phyloP scores from a whole-genome alignment of 2,888 invertebrate species.

The Myopa tessellatipennis region DNA sequence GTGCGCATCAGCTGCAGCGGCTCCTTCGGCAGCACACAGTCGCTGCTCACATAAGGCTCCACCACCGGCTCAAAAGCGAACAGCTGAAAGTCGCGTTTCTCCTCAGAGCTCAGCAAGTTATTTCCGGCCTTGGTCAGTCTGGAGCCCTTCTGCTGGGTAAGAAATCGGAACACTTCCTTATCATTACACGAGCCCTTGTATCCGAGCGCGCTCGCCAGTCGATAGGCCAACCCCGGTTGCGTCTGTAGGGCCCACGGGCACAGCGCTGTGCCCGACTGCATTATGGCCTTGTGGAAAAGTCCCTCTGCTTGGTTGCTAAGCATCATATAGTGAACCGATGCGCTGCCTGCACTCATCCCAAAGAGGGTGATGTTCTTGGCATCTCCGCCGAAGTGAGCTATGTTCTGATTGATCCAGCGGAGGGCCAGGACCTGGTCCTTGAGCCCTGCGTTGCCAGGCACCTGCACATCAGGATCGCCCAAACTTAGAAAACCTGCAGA shows the following conservation, averaged over 20 bases:
- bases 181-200: slow-evolving; percentile 64
- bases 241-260: slow-evolving; percentile 60
- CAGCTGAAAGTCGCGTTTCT: slow-evolving; percentile 53
- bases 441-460: slow-evolving; percentile 71
- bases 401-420: slow-evolving; percentile 70
- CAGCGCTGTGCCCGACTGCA: slow-evolving; percentile 62
- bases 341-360: slow-evolving; percentile 71
- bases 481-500: slow-evolving; percentile 69
- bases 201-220: slow-evolving; percentile 61
- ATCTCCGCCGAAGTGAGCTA: slow-evolving; percentile 69
- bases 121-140: slow-evolving; percentile 52
- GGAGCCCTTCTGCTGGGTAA: slow-evolving; percentile 48
- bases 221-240: slow-evolving; percentile 55
- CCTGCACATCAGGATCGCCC: slow-evolving; percentile 67
- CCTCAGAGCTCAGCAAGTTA: slow-evolving; percentile 57
- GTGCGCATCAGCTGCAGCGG: slow-evolving; percentile 56
- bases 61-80: slow-evolving; percentile 61
- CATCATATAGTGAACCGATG: slow-evolving; percentile 68
- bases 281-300: slow-evolving; percentile 65
- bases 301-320: slow-evolving; percentile 68
- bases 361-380: slow-evolving; percentile 70
- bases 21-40: slow-evolving; percentile 57
- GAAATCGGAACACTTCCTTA: slow-evolving; percentile 53
- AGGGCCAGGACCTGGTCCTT: slow-evolving; percentile 71
- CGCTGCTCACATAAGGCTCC: slow-evolving; percentile 60